Evolutionary conservation across 2,113 vertebrate genomes (phyloP).

Genomic region (Neodontobutis hainanensis): DNA sequence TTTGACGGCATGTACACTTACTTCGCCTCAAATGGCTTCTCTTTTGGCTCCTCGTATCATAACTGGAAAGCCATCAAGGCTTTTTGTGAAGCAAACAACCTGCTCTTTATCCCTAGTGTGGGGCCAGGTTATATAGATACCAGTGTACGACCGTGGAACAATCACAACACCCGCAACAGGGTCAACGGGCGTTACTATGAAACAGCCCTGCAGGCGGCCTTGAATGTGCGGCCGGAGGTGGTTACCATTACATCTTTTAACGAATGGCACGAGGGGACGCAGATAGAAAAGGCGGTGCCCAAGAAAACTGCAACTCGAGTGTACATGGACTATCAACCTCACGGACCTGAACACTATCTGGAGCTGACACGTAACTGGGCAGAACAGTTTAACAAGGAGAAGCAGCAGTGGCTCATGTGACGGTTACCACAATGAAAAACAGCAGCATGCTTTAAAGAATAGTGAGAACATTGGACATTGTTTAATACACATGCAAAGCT

Average conservation of each 20-base stretch:
- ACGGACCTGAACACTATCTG: conserved; percentile 85
- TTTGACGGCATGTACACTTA: conserved; percentile 92
- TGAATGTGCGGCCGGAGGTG: conserved; percentile 83
- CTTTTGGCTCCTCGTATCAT: conserved; percentile 91
- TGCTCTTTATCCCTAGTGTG: conserved; percentile 89
- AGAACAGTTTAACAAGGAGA: conserved; percentile 89
- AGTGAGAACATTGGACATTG: too few species aligned
- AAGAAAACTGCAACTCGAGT: conserved; percentile 86
- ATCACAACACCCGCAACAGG: conserved; percentile 89
- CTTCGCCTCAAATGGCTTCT: conserved; percentile 92
- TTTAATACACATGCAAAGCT: too few species aligned
- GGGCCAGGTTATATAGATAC: conserved; percentile 90
- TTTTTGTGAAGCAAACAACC: conserved; percentile 88
- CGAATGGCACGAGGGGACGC: conserved; percentile 92
- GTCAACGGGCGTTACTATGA: conserved; percentile 92
- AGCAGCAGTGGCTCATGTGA: conserved; percentile 89
- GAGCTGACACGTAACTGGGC: conserved; percentile 88
- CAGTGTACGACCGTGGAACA: conserved; percentile 90
- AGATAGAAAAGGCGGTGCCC: conserved; percentile 87
- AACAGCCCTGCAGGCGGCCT: conserved; percentile 87
- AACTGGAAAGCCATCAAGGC: conserved; percentile 91
- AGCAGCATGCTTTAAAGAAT: neutral
- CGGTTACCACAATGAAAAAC: conserved; percentile 1
- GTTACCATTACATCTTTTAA: conserved; percentile 91
- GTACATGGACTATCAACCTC: conserved; percentile 89